phyloP scores from a whole-genome alignment of 2,113 vertebrate genomes.

The Tachysurus fulvidraco region DNA sequence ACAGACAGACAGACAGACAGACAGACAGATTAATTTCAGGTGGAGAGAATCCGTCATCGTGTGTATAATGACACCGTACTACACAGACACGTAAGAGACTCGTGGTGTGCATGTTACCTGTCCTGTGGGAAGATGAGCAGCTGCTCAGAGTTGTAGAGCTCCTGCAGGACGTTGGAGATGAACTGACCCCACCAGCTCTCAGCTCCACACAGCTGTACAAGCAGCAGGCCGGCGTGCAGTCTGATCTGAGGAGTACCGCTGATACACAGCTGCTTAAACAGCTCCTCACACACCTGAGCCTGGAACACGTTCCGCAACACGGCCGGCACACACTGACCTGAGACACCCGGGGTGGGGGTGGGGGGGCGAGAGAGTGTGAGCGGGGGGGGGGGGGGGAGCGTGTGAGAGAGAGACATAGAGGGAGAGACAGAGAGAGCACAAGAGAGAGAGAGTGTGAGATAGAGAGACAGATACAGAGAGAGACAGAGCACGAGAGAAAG shows the following conservation, averaged over 20 bases:
- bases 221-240: conserved; percentile 89
- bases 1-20: background rate
- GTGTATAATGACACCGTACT: background rate
- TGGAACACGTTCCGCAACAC: conserved; percentile 96
- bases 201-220: conserved; percentile 94
- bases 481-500: too few relatives aligned
- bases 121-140: conserved; percentile 98
- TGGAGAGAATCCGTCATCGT: background rate
- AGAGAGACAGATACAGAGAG: too few relatives aligned
- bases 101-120: conserved; percentile 74
- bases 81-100: background rate
- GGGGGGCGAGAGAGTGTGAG: too few relatives aligned
- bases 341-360: background rate
- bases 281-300: conserved; percentile 94
- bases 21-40: background rate
- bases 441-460: background rate
- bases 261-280: conserved; percentile 98
- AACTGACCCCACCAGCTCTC: conserved; percentile 99
- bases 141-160: conserved; percentile 98
- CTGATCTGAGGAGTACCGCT: conserved; percentile 97
- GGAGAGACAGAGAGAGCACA: too few relatives aligned
- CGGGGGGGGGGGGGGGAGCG: too few relatives aligned
- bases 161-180: conserved; percentile 96
- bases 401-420: too few relatives aligned
- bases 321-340: conserved; percentile 90